Conservation (phyloP, 2,888 invertebrate genomes). For the Apomyelois bistriatella region DNA sequence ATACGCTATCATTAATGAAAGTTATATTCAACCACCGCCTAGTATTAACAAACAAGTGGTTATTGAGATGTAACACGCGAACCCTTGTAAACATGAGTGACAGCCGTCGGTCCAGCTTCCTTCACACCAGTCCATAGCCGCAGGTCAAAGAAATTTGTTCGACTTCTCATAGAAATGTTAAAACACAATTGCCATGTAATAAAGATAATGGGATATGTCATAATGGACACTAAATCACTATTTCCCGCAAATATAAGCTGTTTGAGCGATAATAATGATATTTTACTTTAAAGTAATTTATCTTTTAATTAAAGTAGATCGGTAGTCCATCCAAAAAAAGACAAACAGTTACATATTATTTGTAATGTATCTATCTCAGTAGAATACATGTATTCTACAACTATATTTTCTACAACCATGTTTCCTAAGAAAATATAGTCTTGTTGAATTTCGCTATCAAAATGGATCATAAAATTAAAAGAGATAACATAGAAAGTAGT, state of each 20-base stretch:
- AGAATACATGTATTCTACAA: no score
- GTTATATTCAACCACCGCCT: conserved; percentile 24
- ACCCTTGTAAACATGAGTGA: conserved; percentile 54
- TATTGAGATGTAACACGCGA: conserved; percentile 41
- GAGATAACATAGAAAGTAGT: no score
- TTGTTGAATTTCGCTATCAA: no score
- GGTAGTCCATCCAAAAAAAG: neutral
- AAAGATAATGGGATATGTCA: conserved; percentile 42
- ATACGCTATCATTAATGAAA: neutral
- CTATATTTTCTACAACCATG: no score
- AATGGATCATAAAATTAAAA: no score
- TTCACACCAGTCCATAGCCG: conserved; percentile 31
- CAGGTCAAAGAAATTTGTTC: conserved; percentile 42
- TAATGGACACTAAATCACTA: conserved; percentile 34
- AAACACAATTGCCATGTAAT: conserved; percentile 46
- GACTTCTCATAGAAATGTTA: conserved; percentile 45
- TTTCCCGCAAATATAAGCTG: neutral
- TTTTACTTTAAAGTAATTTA: neutral
- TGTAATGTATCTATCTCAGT: no score
- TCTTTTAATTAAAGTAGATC: neutral
- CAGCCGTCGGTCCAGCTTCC: conserved; percentile 30
- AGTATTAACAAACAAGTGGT: conserved; percentile 39
- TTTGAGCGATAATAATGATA: conserved; percentile 2
- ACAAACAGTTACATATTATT: no score
- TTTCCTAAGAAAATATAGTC: no score